These are phyloP conservation scores for Sipha maydis DNA, from an alignment of 2,888 invertebrate species.

Conservation along the genomic window DNA sequence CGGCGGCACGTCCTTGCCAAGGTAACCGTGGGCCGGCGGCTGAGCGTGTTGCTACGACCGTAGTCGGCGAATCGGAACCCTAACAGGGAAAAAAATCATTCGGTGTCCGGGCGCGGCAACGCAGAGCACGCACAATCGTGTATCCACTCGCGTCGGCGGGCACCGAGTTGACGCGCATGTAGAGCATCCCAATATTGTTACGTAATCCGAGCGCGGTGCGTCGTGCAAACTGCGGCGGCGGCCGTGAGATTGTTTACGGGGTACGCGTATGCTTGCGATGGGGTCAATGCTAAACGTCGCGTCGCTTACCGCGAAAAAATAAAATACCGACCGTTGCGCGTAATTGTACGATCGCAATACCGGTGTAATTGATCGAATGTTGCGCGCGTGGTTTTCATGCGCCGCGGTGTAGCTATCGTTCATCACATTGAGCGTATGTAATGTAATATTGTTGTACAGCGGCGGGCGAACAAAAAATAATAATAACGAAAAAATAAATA, in stretches of 20 bases:
- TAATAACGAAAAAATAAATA: no score
- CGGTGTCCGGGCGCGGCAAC: no score
- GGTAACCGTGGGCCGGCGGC: background rate
- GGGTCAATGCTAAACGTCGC: constrained; percentile 16
- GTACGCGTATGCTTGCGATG: background rate
- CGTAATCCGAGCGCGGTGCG: background rate
- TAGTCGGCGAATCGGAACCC: background rate
- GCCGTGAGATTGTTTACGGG: background rate
- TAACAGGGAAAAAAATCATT: background rate
- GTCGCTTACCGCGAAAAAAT: background rate
- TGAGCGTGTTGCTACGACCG: background rate
- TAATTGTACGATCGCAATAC: background rate
- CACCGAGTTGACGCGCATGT: background rate
- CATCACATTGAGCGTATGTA: no score
- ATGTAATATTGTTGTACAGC: no score
- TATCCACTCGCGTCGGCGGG: background rate
- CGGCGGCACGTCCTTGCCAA: background rate
- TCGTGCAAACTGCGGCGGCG: background rate
- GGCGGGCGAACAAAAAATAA: no score
- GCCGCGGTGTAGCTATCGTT: background rate
- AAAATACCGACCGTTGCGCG: background rate
- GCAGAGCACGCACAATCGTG: background rate
- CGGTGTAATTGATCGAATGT: background rate
- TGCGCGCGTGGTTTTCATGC: background rate
- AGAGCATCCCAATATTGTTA: no score